Base-by-base conservation (phyloP, 1,140 invertebrate genomes). In the Calycopis cecrops region DNA sequence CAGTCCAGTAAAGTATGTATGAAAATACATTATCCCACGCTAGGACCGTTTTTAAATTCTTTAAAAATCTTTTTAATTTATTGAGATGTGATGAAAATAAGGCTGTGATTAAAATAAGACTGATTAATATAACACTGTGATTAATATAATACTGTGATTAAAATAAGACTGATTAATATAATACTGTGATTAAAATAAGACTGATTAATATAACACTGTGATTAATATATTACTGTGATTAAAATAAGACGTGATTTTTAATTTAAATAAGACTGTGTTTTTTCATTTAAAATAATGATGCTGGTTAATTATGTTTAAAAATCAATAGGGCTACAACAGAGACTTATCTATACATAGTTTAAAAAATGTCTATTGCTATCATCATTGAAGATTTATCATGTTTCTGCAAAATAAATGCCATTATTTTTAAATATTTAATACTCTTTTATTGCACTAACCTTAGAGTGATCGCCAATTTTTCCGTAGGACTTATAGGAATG, bases 381-480 rank as follows among this genome's bases (percentile, higher is more conserved):
- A 44, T 11, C 42, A 44, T 44, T 44, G n/a, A 44, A 14, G 42
- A 44, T 14, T 44, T 14, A 44, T 11, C 16, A 14, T 44, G 42
- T 44, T 44, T 8, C n/a, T 14, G 42, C 42, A 11, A 44, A 44
- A 44, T 14, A 44, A 44, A 44, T 44, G 16, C 16, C 16, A 44
- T 44, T 14, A 44, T 44, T 44, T 44, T 14, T 21, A 9, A 48
- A 8, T 17, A 11, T 9, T 17, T 11, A 1, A n/a, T 44, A 44
- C 42, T 44, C 42, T 44, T 44, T 44, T 44, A 44, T 44, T 44
- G n/a, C 42, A 44, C 42, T 44, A 14, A 44, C 42, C 42, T 44
- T 44, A 44, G 42, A 44, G 44, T 48, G 11, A 48, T 21, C 17
- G 44, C 44, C 44, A 48, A 48, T 48, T 48, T 48, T 48, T 48